Conservation (phyloP, 2,113 vertebrate genomes). For the Cololabis saira region DNA sequence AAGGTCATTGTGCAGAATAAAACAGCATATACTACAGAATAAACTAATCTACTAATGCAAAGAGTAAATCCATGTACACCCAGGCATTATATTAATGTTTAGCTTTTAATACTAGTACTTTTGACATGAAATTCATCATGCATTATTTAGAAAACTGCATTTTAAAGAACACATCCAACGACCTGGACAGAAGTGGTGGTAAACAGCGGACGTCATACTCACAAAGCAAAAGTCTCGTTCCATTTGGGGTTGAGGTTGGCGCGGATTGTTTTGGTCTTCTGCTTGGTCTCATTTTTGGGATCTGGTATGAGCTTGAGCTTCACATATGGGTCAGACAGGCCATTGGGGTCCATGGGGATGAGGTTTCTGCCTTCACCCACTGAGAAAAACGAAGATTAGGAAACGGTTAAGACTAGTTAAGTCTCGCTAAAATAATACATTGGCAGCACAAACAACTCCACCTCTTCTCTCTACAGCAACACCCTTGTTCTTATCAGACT, state of each 20-base stretch:
- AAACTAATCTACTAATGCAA: not conserved
- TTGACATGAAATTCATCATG: not conserved
- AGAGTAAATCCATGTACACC: not conserved
- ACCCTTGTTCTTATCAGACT: too few species aligned
- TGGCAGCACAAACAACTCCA: too few species aligned
- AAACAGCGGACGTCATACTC: slow-evolving; percentile 67
- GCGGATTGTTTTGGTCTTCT: slow-evolving; percentile 98
- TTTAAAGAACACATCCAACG: not conserved
- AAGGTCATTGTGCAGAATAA: not conserved
- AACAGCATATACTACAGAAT: not conserved
- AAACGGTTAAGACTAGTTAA: not conserved
- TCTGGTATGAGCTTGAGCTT: slow-evolving; percentile 98
- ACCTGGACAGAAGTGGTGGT: not conserved
- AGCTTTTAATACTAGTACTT: not conserved
- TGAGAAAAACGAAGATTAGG: slow-evolving; percentile 53
- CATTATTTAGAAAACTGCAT: fast-evolving
- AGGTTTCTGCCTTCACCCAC: slow-evolving; percentile 93
- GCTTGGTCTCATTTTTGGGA: slow-evolving; percentile 96
- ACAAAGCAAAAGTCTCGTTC: slow-evolving; percentile 95
- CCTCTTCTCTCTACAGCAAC: too few species aligned
- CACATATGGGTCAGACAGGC: slow-evolving; percentile 95
- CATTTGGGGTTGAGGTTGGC: slow-evolving; percentile 93
- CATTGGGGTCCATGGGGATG: slow-evolving; percentile 98
- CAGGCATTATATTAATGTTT: not conserved
- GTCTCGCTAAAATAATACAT: too few species aligned